Evolutionary conservation across 1,140 invertebrate species (phyloP).

Genomic region (Bombus impatiens): DNA sequence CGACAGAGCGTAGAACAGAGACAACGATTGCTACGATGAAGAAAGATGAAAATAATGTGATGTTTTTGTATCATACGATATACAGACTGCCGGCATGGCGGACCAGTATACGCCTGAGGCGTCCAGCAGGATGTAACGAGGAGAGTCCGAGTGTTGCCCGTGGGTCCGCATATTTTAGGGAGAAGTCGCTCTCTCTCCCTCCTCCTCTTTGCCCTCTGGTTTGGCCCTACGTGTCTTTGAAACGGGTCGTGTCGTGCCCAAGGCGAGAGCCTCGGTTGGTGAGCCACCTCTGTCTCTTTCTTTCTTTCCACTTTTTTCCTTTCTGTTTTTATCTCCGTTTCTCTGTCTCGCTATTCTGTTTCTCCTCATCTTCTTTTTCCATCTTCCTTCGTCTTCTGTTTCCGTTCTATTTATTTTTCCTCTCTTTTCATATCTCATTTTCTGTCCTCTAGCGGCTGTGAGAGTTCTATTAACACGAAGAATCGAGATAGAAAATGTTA

Average conservation of each 20-base stretch:
- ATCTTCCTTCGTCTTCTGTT: not conserved
- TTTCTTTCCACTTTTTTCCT: not conserved
- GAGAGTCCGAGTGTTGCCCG: conserved; percentile 77
- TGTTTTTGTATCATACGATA: conserved; percentile 82
- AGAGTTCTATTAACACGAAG: not conserved
- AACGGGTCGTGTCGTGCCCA: conserved; percentile 76
- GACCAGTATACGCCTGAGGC: conserved; percentile 68
- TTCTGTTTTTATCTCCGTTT: not conserved
- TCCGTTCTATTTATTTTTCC: not conserved
- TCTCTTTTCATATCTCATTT: not conserved
- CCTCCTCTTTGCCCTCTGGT: conserved; percentile 63
- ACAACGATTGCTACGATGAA: conserved; percentile 18
- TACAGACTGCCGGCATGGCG: conserved; percentile 70
- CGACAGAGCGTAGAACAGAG: conserved; percentile 12
- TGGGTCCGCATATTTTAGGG: conserved; percentile 81
- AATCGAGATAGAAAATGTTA: not conserved
- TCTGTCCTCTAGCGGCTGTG: not conserved
- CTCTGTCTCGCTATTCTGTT: too few relatives aligned
- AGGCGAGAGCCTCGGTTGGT: conserved; percentile 63
- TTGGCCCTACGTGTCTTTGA: conserved; percentile 77
- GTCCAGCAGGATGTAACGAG: conserved; percentile 77
- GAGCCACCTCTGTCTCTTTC: not conserved
- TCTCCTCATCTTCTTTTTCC: not conserved
- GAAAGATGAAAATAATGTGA: conserved; percentile 78
- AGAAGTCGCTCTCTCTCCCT: conserved; percentile 68